Evolutionary conservation across 1,140 invertebrate genomes (phyloP), one percentile per base, ranked within the genome.

Genomic region (Whitmania pigra): DNA sequence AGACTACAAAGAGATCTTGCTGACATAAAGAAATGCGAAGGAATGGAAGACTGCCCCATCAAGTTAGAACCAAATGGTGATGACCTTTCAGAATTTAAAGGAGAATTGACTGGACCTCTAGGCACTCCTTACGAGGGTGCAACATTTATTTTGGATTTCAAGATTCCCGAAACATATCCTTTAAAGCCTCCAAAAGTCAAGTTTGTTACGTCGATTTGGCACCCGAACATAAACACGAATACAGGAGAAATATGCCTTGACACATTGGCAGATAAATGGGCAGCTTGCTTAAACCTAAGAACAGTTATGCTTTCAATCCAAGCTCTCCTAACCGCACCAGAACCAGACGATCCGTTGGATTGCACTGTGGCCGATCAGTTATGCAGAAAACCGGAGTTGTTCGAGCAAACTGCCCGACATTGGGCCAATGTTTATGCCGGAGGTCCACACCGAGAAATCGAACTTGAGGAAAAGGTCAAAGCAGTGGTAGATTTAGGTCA

Each of bases 181-280:
- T 99, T 99, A 82, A 96, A 96, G 87, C 96, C 96, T 76, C 96
- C 96, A 71, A 96, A 95, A 89, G 87, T 82, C 74, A 81, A 80
- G 76, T 99, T 99, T 85, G 87, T 93, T 74, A 99, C 96, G 72
- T 94, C 92, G 85, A 95, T 99, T 80, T 99, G 96, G 97, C 96
- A 99, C 85, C 97, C 96, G 67, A 99, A 99, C 85, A 96, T 99
- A 77, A 97, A 93, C 70, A 97, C 94, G 27, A 94, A 96, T 7
- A 99, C 95, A 40, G 96, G 97, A 71, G 93, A 93, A 53, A 98
- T 99, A 79, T 99, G 97, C 84, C 85, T 99, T 80, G 97, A 99
- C 83, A 99, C 99, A 79, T 85, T 99, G 22, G 99, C 99, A 86
- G 94, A 99, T 82, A 94, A 99, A 83, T 99, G 96, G 96, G 96